Base-by-base conservation (phyloP, 2,888 invertebrate species). In the Periphyllus acericola region DNA sequence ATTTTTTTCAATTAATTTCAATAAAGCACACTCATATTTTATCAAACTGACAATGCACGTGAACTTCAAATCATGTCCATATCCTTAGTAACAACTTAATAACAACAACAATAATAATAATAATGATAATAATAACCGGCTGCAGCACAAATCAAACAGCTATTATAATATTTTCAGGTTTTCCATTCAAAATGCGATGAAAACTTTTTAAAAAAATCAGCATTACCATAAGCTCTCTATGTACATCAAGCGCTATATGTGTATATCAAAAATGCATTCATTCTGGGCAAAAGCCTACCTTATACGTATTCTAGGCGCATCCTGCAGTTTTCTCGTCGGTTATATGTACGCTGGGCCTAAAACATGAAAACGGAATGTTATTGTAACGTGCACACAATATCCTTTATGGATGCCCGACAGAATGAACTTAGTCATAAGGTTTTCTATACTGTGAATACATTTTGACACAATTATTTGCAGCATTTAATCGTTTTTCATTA, bases 301-400 rank as follows among this genome's bases (percentile, higher is more conserved):
- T 87, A 87, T 87, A 60, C 11, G n/a, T 46, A 60, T 81, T 66
- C 72, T 87, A 87, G 87, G 87, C 74, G 46, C 80, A 72, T 87
- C 87, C 87, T 25, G 87, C 46, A 32, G 87, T 74, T 87, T 86
- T 87, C 87, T 81, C 74, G 74, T 87, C 87, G 32, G 74, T 74
- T 87, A 87, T 87, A 81, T 87, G 87, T 14, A 87, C 87, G 46
- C 87, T 81, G 87, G 81, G 87, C 87, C 87, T 87, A 87, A 87
- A 87, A 87, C 81, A 87, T 81, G 55, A 87, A 87, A 87, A 87
- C 40, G 72, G 40, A 87, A 80, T 19, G 74, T 84, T 87, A 80
- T 60, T 78, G 66, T 74, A 55, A 34, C 52, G 52, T 72, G 82
- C 34, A 17, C 71, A 25, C 1, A 72, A 34, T 32, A 14, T 25